phyloP scores from a whole-genome alignment of 53 echinoderm and acorn worm genomes.

The Hippasteria phrygiana region DNA sequence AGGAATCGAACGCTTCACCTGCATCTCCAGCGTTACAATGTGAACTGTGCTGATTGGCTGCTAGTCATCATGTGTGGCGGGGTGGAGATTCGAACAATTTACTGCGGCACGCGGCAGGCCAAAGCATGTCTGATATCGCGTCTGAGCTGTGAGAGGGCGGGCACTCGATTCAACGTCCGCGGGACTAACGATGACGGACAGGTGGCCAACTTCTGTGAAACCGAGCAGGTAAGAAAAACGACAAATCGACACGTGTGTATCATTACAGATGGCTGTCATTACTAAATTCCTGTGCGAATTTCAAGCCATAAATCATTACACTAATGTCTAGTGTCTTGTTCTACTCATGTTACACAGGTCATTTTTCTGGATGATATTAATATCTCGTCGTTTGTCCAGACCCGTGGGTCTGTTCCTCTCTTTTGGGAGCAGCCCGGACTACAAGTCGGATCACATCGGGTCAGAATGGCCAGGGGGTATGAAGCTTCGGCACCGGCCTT shows the following conservation, averaged over 20 bases:
- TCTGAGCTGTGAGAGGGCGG: slow-evolving; percentile 95
- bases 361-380: slow-evolving; percentile 80
- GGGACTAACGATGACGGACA: slow-evolving; percentile 97
- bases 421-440: slow-evolving; percentile 98
- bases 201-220: slow-evolving; percentile 98
- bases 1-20: slow-evolving; percentile 96
- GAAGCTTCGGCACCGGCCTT: slow-evolving; percentile 94
- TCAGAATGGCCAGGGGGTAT: slow-evolving; percentile 91
- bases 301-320: neutral
- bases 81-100: slow-evolving; percentile 94
- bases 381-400: slow-evolving; percentile 89
- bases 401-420: slow-evolving; percentile 90
- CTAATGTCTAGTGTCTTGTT: neutral
- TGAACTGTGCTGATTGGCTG: slow-evolving; percentile 91
- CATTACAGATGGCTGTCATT: too few species aligned
- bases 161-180: slow-evolving; percentile 94
- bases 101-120: slow-evolving; percentile 86
- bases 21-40: slow-evolving; percentile 86
- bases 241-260: neutral
- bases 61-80: slow-evolving; percentile 93
- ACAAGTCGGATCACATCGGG: slow-evolving; percentile 89
- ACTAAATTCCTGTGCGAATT: too few species aligned
- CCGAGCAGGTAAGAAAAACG: slow-evolving; percentile 80
- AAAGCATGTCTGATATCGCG: slow-evolving; percentile 92
- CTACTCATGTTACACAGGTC: slow-evolving; percentile 59